Evolutionary conservation across 2,797 vertebrate species (phyloP), one percentile per base, ranked within the genome.

Genomic region (Malurus splendens): DNA sequence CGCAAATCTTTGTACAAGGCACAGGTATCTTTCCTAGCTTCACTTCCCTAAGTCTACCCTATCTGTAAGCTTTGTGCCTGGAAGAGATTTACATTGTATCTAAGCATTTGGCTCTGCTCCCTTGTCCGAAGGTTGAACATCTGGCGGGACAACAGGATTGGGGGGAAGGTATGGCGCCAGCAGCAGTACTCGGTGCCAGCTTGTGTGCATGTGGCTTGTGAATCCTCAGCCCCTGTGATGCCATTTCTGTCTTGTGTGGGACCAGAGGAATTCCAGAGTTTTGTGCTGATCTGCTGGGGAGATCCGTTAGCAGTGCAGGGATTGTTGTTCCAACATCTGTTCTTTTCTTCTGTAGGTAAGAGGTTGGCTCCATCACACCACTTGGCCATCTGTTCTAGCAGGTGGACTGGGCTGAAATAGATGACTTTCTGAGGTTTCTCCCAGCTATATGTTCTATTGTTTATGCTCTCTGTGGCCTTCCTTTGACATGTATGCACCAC

Each of bases 31-130:
- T 42, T 30, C 3, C 10, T 22, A 32, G 16, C 20, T 48, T 71
- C 5, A 0, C 1, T 7, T 50, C 15, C 48, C 36, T 6, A 3
- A 18, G 7, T 24, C 4, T 62, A 19, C 2, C 4, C 22, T 7
- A 2, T 60, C 32, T 42, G 5, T 39, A 2, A 23, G 52, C 23
- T 51, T 68, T 65, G 68, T 80, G 23, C 13, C 12, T 30, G 27
- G 14, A 18, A 42, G 50, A 41, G 28, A 22, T n/a, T 30, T 36
- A 18, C 14, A 2, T 32, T 44, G 5, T 42, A 6, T 56, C 23
- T 65, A 15, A 3, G 38, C 0, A 0, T 45, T 38, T 45, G 56
- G 6, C 42, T 45, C 36, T n/a, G 30, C 36, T 84, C 44, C 54
- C 20, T 14, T 28, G 38, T 38, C 5, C 9, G 5, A 38, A 23